Conservation (phyloP, 2,113 vertebrate genomes). For the Cromileptes altivelis region DNA sequence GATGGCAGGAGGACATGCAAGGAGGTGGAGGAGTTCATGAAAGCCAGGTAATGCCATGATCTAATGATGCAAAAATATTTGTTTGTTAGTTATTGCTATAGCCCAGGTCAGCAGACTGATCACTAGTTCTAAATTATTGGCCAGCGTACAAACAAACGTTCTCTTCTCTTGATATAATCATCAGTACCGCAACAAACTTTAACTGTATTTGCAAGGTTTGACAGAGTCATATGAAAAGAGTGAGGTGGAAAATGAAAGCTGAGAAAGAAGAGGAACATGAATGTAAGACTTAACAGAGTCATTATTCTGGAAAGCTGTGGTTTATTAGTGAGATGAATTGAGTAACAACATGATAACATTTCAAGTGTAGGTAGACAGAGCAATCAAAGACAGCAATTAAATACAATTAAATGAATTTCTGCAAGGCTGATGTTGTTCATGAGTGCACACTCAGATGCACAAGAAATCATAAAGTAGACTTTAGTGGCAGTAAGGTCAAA, state of each 20-base stretch:
- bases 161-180: neutral
- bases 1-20: slow-evolving; percentile 95
- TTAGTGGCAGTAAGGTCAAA: neutral
- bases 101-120: neutral
- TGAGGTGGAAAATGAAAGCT: slow-evolving; percentile 1
- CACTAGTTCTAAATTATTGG: neutral
- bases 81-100: neutral
- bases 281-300: neutral
- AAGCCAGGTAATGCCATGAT: slow-evolving; percentile 88
- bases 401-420: neutral
- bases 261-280: neutral
- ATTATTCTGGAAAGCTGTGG: neutral
- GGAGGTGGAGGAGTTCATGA: slow-evolving; percentile 96
- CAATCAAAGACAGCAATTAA: neutral
- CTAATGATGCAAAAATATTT: neutral
- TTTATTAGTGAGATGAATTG: neutral
- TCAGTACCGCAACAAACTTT: neutral
- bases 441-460: neutral
- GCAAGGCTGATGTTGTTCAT: neutral
- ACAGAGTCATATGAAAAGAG: neutral
- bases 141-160: too few species aligned
- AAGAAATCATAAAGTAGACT: neutral
- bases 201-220: neutral
- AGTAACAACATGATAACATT: neutral
- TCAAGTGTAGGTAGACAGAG: neutral